These are phyloP conservation scores for Moxostoma hubbsi DNA, from an alignment of 2,797 vertebrate species.

Conservation along the genomic window DNA sequence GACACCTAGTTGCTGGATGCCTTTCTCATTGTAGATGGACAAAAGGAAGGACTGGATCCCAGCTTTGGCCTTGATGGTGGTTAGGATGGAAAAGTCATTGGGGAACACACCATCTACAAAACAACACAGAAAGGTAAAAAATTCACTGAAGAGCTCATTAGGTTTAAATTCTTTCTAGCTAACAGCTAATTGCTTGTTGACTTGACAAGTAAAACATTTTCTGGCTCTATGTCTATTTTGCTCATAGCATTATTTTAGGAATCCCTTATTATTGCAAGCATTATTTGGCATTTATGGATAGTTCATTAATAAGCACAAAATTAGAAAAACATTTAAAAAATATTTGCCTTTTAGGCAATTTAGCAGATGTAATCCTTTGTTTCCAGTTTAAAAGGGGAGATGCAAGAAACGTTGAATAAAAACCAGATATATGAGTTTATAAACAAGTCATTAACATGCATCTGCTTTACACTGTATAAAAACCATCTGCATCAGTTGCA, in stretches of 20 bases:
- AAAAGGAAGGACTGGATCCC: slow-evolving; percentile 94
- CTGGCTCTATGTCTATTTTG: background rate
- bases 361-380: background rate
- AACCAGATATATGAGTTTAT: slow-evolving; percentile 2
- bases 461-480: slow-evolving; percentile 26
- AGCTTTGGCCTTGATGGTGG: slow-evolving; percentile 91
- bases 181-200: background rate
- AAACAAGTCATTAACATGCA: slow-evolving; percentile 11
- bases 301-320: slow-evolving; percentile 17
- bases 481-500: slow-evolving; percentile 10
- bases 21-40: slow-evolving; percentile 91
- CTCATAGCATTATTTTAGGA: background rate
- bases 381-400: background rate
- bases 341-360: background rate
- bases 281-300: slow-evolving; percentile 12
- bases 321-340: slow-evolving; percentile 37
- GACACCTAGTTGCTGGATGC: slow-evolving; percentile 93
- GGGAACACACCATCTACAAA: slow-evolving; percentile 87
- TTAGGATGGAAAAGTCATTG: slow-evolving; percentile 96
- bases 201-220: background rate
- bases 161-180: background rate
- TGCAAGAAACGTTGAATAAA: background rate
- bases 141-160: background rate
- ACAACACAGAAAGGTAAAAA: background rate
- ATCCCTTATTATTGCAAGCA: background rate